A percentile compares a stretch with the other conserved stretches of the same genome.
These are phyloP conservation scores for Drosophila nebulosa DNA, from an alignment of 1,140 invertebrate species.

Conservation along the genomic window DNA sequence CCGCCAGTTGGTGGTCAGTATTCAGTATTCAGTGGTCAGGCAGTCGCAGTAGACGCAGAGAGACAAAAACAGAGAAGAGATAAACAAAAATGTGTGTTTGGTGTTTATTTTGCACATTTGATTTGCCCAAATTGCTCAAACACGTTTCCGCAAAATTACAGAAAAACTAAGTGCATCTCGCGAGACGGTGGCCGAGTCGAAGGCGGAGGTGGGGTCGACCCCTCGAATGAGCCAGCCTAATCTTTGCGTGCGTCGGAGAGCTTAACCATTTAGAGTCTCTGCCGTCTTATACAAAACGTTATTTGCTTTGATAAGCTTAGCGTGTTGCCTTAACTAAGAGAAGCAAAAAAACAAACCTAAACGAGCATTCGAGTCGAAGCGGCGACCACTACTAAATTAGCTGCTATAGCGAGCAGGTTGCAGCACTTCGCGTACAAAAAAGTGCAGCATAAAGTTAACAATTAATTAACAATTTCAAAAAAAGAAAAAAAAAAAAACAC, in stretches of 20 bases:
- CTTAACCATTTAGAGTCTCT: not conserved
- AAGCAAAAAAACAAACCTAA: too few relatives aligned
- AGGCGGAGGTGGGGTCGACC: too few relatives aligned
- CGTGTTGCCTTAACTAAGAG: not conserved
- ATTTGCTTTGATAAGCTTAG: not conserved
- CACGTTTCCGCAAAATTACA: not conserved
- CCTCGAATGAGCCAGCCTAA: too few relatives aligned
- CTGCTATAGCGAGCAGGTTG: slow-evolving; percentile 10
- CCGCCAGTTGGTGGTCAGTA: slow-evolving; percentile 23
- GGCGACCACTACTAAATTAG: not conserved
- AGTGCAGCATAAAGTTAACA: slow-evolving; percentile 18
- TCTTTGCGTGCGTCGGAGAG: not conserved
- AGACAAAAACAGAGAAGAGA: not conserved
- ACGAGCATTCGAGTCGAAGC: not conserved
- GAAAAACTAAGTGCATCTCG: not conserved
- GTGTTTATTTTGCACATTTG: not conserved
- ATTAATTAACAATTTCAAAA: slow-evolving; percentile 17
- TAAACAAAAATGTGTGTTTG: not conserved
- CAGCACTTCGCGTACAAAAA: slow-evolving; percentile 4
- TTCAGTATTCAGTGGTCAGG: too few relatives aligned
- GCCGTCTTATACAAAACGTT: not conserved
- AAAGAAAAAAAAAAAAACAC: not conserved
- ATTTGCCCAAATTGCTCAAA: not conserved
- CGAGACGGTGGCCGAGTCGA: too few relatives aligned
- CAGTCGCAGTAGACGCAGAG: slow-evolving; percentile 5